phyloP scores from a whole-genome alignment of 2,888 invertebrate species.

The Neria commutata region DNA sequence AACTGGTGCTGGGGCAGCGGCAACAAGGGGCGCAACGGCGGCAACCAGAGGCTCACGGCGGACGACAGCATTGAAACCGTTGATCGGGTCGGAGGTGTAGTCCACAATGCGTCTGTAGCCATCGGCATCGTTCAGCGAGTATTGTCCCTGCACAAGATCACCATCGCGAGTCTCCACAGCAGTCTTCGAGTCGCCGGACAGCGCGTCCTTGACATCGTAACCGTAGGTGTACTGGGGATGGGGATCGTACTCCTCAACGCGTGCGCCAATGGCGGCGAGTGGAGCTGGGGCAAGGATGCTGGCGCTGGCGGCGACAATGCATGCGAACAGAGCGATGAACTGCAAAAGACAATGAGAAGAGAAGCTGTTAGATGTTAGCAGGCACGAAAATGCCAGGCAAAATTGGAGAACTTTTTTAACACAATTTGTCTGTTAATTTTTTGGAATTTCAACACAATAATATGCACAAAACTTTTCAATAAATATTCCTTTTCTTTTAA shows the following conservation, averaged over 20 bases:
- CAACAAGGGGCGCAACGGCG: slow-evolving; percentile 39
- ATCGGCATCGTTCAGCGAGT: slow-evolving; percentile 61
- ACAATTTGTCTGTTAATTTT: background rate
- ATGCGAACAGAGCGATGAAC: slow-evolving; percentile 54
- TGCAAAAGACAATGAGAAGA: slow-evolving; percentile 37
- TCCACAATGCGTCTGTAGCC: slow-evolving; percentile 61
- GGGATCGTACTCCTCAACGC: slow-evolving; percentile 58
- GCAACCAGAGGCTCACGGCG: slow-evolving; percentile 56
- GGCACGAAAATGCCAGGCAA: too few species aligned
- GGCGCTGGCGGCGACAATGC: slow-evolving; percentile 52
- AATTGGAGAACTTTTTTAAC: too few species aligned
- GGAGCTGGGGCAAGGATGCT: slow-evolving; percentile 52
- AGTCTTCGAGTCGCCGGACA: slow-evolving; percentile 61
- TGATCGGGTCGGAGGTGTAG: slow-evolving; percentile 60
- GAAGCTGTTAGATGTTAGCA: too few species aligned
- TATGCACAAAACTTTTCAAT: slow-evolving; percentile 14
- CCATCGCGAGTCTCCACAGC: slow-evolving; percentile 62
- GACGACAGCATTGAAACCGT: slow-evolving; percentile 62
- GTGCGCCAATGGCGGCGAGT: slow-evolving; percentile 47
- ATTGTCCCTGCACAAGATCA: slow-evolving; percentile 61
- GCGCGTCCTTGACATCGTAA: slow-evolving; percentile 60
- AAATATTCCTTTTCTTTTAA: slow-evolving; percentile 2
- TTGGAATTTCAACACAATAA: slow-evolving; percentile 15
- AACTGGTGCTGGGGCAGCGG: slow-evolving; percentile 37
- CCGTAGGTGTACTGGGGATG: slow-evolving; percentile 61